Evolutionary conservation across 2,113 vertebrate species (phyloP).

Genomic region (Emydura subglobosa): DNA sequence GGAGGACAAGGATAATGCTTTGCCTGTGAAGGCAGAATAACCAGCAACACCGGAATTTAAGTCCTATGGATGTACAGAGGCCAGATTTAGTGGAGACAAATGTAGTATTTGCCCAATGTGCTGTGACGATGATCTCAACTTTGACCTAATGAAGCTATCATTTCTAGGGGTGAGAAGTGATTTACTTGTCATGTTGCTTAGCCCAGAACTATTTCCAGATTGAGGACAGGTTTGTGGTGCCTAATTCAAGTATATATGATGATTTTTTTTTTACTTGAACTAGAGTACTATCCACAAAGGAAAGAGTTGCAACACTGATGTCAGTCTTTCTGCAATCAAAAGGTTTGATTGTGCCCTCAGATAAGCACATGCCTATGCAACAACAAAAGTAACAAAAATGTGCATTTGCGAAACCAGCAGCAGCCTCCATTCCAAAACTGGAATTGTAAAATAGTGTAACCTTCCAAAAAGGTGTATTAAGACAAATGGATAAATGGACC

Average conservation of each 20-base stretch:
- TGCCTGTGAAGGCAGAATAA: slow-evolving; percentile 23
- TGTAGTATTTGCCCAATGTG: slow-evolving; percentile 41
- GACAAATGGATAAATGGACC: neutral
- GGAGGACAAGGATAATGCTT: neutral
- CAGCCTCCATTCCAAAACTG: neutral
- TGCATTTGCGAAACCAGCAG: neutral
- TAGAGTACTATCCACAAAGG: neutral
- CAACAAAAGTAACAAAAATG: neutral
- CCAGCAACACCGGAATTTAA: slow-evolving; percentile 9
- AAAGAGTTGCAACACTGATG: neutral
- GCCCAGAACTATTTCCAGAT: neutral
- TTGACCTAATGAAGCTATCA: slow-evolving; percentile 62
- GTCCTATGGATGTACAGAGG: slow-evolving; percentile 42
- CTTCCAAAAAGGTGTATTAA: neutral
- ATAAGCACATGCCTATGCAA: neutral
- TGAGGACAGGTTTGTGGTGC: slow-evolving; percentile 6
- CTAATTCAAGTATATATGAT: neutral
- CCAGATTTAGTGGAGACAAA: slow-evolving; percentile 60
- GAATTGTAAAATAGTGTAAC: neutral
- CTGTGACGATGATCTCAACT: slow-evolving; percentile 51
- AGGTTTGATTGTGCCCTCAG: slow-evolving; percentile 21
- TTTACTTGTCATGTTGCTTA: slow-evolving; percentile 56
- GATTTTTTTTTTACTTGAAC: neutral
- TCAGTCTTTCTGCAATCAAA: neutral
- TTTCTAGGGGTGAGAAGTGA: slow-evolving; percentile 51